A percentile compares a stretch with the other conserved stretches of the same genome.
Evolutionary conservation across 2,797 vertebrate species (phyloP).

Genomic region (Heliangelus exortis): DNA sequence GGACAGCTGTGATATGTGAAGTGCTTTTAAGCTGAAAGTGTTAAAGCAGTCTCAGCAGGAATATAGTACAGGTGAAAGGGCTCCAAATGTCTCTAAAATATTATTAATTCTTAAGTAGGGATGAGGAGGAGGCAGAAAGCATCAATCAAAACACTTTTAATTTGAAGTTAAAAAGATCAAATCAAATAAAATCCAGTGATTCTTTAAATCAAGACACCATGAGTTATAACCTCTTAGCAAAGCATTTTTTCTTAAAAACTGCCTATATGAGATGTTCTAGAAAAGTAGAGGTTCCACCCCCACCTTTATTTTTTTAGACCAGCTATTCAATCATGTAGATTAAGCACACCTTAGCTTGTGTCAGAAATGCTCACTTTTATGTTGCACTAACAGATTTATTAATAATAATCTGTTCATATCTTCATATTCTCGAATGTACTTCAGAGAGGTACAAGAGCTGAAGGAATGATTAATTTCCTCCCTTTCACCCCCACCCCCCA

Average conservation of each 20-base stretch:
- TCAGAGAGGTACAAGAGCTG: not conserved
- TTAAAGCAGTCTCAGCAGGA: not conserved
- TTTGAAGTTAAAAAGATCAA: not conserved
- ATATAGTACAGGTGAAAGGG: not conserved
- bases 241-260: not conserved
- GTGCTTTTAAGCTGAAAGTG: not conserved
- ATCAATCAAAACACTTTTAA: not conserved
- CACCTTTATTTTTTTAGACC: not conserved
- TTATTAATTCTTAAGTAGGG: not conserved
- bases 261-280: not conserved
- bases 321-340: not conserved
- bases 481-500: too few relatives aligned
- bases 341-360: not conserved
- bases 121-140: not conserved
- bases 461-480: fast-evolving
- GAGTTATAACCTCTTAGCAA: not conserved
- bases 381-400: not conserved
- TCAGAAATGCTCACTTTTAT: not conserved
- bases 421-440: not conserved
- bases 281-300: fast-evolving
- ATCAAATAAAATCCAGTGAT: not conserved
- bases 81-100: not conserved
- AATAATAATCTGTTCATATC: not conserved
- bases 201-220: not conserved
- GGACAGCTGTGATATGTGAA: not conserved